A percentile compares a stretch with the other conserved stretches of the same genome.
Evolutionary conservation across 2,797 vertebrate genomes (phyloP).

Genomic region (Glyptemys insculpta): DNA sequence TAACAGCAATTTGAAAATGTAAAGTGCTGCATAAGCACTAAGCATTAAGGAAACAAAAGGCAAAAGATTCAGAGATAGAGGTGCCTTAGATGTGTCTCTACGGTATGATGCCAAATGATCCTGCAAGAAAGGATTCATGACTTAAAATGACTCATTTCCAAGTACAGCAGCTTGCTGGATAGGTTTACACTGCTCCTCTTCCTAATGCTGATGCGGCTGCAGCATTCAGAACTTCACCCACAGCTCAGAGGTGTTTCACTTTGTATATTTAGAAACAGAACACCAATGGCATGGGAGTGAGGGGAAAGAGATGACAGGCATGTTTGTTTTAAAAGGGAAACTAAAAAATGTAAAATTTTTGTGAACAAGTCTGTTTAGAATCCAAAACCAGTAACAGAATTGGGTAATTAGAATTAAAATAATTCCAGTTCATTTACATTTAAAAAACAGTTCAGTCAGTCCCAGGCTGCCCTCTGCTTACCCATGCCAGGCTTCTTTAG

Average conservation of each 20-base stretch:
- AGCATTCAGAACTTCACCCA: not conserved
- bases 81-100: not conserved
- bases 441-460: not conserved
- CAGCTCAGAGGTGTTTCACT: not conserved
- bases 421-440: not conserved
- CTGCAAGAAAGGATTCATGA: not conserved
- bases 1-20: not conserved
- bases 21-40: not conserved
- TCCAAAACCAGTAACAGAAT: not conserved
- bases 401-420: not conserved
- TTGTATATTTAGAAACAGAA: not conserved
- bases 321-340: not conserved
- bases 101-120: not conserved
- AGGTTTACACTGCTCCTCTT: not conserved
- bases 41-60: not conserved
- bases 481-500: conserved; percentile 97
- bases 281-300: not conserved
- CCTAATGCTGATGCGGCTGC: not conserved
- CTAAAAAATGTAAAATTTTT: not conserved
- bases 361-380: not conserved
- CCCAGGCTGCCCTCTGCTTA: conserved; percentile 72
- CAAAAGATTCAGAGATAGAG: not conserved
- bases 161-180: not conserved
- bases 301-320: not conserved
- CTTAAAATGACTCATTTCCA: not conserved